phyloP scores from a whole-genome alignment of 2,113 vertebrate genomes.

The Psephotus haematonotus region DNA sequence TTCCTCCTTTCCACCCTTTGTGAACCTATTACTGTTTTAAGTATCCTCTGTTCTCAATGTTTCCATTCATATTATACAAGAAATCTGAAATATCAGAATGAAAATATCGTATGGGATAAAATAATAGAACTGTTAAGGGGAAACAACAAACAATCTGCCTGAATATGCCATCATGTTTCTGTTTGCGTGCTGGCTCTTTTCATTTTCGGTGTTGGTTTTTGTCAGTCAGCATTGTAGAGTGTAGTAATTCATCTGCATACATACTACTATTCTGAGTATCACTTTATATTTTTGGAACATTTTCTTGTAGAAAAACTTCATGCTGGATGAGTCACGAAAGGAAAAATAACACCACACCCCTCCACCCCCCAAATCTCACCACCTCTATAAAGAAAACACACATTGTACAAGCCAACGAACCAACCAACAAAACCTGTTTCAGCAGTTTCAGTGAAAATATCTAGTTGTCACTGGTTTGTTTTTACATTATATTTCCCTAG shows the following conservation, averaged over 20 bases:
- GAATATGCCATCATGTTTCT: neutral
- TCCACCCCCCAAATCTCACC: neutral
- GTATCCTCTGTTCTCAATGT: neutral
- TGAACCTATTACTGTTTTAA: neutral
- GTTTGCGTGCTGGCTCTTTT: neutral
- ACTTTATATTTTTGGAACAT: slow-evolving; percentile 58
- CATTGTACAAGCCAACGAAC: neutral
- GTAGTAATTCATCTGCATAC: slow-evolving; percentile 32
- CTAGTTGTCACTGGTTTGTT: slow-evolving; percentile 17
- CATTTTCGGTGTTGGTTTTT: neutral
- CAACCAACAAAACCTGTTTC: neutral
- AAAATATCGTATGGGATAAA: neutral
- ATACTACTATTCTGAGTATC: slow-evolving; percentile 50
- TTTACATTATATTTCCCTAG: slow-evolving; percentile 10
- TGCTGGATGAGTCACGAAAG: slow-evolving; percentile 49
- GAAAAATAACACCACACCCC: neutral
- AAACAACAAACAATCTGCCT: neutral
- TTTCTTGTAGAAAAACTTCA: slow-evolving; percentile 49
- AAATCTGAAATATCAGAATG: neutral
- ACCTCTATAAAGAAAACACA: slow-evolving; percentile 34
- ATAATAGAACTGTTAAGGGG: neutral
- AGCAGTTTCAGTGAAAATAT: slow-evolving; percentile 29
- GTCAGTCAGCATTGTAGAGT: neutral
- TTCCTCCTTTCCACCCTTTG: accelerated
- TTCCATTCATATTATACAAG: neutral